A percentile compares a stretch with the other conserved stretches of the same genome.
Conservation (phyloP, 2,113 vertebrate genomes). For the Misgurnus anguillicaudatus region DNA sequence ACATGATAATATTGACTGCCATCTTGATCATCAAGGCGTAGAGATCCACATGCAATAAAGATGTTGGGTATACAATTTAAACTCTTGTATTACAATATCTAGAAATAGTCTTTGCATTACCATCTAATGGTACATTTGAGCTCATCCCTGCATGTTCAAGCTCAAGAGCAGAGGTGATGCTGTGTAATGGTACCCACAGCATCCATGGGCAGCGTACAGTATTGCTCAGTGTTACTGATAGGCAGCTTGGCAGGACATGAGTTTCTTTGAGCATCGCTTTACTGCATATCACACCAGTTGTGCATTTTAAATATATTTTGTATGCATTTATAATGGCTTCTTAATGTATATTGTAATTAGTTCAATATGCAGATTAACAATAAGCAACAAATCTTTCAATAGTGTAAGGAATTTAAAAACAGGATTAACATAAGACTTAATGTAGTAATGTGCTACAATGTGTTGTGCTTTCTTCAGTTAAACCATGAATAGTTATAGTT, state of each 20-base stretch:
- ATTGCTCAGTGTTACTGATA: constrained; percentile 1
- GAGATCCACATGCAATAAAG: constrained; percentile 5
- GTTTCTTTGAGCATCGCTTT: constrained; percentile 1
- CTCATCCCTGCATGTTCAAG: constrained; percentile 3
- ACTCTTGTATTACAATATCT: not conserved
- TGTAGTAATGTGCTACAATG: no score
- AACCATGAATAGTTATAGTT: no score
- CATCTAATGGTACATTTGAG: not conserved
- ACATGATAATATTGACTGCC: constrained; percentile 45
- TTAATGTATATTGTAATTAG: not conserved
- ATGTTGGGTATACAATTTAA: not conserved
- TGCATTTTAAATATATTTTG: not conserved
- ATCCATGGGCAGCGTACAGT: constrained; percentile 4
- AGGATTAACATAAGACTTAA: not conserved
- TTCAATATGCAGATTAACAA: not conserved
- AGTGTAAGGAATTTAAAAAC: not conserved
- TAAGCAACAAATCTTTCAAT: not conserved
- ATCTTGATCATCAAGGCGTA: constrained; percentile 52
- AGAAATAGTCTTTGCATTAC: not conserved
- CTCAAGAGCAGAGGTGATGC: not conserved
- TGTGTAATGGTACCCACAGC: constrained; percentile 29
- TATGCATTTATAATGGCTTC: not conserved
- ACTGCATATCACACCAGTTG: no score
- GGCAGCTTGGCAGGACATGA: constrained; percentile 42
- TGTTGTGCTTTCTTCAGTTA: no score